Evolutionary conservation across 1,140 invertebrate species (phyloP).

Genomic region (Drosophila suzukii): DNA sequence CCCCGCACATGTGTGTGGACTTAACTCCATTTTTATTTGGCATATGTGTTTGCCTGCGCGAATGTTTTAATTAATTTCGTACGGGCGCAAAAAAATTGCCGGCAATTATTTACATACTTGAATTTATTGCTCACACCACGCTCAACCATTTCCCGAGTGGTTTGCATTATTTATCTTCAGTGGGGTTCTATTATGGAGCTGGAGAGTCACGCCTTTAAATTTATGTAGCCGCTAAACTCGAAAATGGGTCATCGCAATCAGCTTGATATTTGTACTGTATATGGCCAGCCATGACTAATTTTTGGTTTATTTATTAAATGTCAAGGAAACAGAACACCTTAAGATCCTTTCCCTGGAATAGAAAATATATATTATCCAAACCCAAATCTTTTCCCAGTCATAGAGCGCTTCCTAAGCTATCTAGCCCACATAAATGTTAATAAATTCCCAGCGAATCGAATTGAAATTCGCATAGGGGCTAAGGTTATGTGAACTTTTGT

Average conservation of each 20-base stretch:
- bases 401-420: not conserved
- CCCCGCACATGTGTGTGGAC: constrained; percentile 38
- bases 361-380: not conserved
- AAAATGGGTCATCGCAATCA: constrained; percentile 22
- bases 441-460: constrained; percentile 62
- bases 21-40: constrained; percentile 38
- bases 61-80: constrained; percentile 77
- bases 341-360: not conserved
- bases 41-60: constrained; percentile 14
- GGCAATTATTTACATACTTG: constrained; percentile 74
- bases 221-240: constrained; percentile 8
- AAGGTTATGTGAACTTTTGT: constrained; percentile 58
- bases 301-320: not conserved
- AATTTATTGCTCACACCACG: constrained; percentile 62
- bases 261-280: not conserved
- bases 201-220: constrained; percentile 10
- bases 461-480: constrained; percentile 75
- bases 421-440: constrained; percentile 61
- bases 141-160: constrained; percentile 53
- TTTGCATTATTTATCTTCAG: constrained; percentile 35
- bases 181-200: constrained; percentile 25
- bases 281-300: not conserved
- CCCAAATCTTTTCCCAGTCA: constrained; percentile 9
- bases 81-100: constrained; percentile 58
- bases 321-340: not conserved